Percentiles rank a stretch among this genome's conserved stretches.
Conservation (phyloP, 2,113 vertebrate genomes). For the Megaptera novaeangliae region DNA sequence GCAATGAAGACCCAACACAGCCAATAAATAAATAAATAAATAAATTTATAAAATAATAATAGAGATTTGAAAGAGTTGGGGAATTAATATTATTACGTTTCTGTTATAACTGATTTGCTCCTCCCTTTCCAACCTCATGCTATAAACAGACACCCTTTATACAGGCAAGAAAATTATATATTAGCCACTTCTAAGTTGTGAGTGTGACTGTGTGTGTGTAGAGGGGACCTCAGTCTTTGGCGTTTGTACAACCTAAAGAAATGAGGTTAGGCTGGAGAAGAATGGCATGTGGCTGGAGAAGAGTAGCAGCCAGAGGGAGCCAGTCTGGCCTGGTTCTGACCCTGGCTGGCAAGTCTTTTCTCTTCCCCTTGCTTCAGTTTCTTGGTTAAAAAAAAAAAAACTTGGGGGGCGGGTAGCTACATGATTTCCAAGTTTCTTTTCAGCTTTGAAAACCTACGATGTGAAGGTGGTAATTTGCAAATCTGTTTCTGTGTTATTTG, state of each 20-base stretch:
- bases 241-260: background rate
- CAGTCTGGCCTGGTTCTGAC: background rate
- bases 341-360: background rate
- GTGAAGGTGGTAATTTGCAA: constrained; percentile 70
- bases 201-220: background rate
- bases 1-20: too few relatives aligned
- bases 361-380: background rate
- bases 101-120: background rate
- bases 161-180: background rate
- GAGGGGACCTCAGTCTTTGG: background rate
- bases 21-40: too few relatives aligned
- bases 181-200: background rate
- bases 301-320: background rate
- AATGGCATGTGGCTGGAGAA: background rate
- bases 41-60: background rate
- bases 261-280: background rate
- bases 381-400: background rate
- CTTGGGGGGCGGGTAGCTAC: background rate
- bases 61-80: background rate
- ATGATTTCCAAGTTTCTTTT: constrained; percentile 28
- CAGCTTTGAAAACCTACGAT: constrained; percentile 12
- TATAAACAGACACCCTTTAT: background rate
- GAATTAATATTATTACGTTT: background rate
- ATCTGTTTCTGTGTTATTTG: constrained; percentile 63
- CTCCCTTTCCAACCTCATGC: background rate